These are phyloP conservation scores for Chrysomela aeneicollis DNA, from an alignment of 2,888 invertebrate species.

Conservation along the genomic window DNA sequence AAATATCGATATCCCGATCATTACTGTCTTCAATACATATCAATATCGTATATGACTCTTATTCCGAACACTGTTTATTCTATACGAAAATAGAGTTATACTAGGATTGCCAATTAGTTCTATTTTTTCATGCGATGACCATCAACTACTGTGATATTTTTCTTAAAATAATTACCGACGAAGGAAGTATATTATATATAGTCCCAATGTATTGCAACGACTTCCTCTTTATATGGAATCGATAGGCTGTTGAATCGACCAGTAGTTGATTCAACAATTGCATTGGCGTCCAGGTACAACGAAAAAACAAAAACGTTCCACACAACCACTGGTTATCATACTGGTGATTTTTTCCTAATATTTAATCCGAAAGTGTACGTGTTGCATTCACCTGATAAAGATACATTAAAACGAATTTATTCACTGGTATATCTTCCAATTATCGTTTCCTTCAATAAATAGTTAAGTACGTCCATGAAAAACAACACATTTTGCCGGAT, in stretches of 20 bases:
- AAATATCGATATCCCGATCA: too few relatives aligned
- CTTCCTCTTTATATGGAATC: constrained; percentile 45
- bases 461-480: constrained; percentile 16
- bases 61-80: neutral
- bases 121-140: neutral
- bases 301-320: neutral
- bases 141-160: constrained; percentile 10
- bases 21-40: too few relatives aligned
- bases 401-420: too few relatives aligned
- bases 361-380: too few relatives aligned
- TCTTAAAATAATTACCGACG: constrained; percentile 15
- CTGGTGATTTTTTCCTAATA: too few relatives aligned
- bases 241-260: constrained; percentile 46
- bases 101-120: neutral
- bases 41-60: too few relatives aligned
- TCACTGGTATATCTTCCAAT: neutral
- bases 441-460: neutral
- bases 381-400: too few relatives aligned
- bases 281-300: neutral
- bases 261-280: constrained; percentile 31
- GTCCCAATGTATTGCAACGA: constrained; percentile 45
- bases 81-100: neutral
- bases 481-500: constrained; percentile 56
- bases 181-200: constrained; percentile 43
- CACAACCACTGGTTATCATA: neutral